A percentile compares a stretch with the other conserved stretches of the same genome.
Conservation (phyloP, 1,140 invertebrate species). For the Schlechtendalia chinensis region DNA sequence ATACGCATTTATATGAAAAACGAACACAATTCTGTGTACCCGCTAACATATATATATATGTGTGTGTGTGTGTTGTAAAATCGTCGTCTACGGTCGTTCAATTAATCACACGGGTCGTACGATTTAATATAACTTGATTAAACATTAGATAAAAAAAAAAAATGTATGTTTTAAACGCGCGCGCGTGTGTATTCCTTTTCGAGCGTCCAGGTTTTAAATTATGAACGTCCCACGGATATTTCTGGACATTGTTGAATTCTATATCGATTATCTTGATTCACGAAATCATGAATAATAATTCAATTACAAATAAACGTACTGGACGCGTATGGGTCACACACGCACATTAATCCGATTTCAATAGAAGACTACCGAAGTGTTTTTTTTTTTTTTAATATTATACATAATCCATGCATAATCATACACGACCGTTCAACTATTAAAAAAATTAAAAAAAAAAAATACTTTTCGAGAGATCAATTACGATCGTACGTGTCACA, state of each 20-base stretch:
- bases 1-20: background rate
- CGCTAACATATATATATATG: background rate
- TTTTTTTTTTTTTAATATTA: no score
- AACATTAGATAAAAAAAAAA: conserved; percentile 34
- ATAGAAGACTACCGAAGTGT: no score
- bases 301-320: no score
- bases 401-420: no score
- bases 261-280: conserved; percentile 24
- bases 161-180: conserved; percentile 1
- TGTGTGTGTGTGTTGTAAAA: no score
- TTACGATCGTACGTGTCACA: no score
- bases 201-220: background rate
- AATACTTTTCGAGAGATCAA: no score
- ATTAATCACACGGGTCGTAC: conserved; percentile 18
- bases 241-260: background rate
- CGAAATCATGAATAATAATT: conserved; percentile 31
- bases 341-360: no score
- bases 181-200: background rate
- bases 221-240: conserved; percentile 9
- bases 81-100: conserved; percentile 8
- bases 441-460: no score
- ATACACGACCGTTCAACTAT: no score
- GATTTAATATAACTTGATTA: conserved; percentile 9
- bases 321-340: no score
- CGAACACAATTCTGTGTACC: background rate